A percentile compares a stretch with the other conserved stretches of the same genome.
Evolutionary conservation across 2,888 invertebrate species (phyloP).

Genomic region (Chromoteleia sp.): DNA sequence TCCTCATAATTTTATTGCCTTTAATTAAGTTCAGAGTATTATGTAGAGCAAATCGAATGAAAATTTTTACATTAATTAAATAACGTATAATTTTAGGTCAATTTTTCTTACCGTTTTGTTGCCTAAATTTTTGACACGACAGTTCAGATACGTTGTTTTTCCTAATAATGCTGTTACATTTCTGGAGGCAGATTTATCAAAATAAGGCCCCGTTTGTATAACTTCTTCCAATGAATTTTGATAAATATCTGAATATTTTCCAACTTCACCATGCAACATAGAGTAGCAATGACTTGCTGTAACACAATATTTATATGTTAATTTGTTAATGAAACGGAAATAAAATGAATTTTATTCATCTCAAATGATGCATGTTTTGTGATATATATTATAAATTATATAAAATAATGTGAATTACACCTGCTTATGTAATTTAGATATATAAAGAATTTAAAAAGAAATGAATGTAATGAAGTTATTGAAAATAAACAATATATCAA

Average conservation of each 20-base stretch:
- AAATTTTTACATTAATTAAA: background rate
- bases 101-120: constrained; percentile 92
- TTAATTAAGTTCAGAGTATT: constrained; percentile 17
- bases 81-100: background rate
- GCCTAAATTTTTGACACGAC: constrained; percentile 95
- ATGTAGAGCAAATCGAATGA: background rate
- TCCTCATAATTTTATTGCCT: background rate
- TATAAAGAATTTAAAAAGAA: too few relatives aligned
- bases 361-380: too few relatives aligned
- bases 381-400: too few relatives aligned
- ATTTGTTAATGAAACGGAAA: background rate
- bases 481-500: too few relatives aligned
- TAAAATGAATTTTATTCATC: background rate
- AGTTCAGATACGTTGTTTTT: constrained; percentile 95
- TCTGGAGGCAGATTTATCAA: constrained; percentile 90
- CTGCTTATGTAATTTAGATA: too few relatives aligned
- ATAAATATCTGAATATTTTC: constrained; percentile 83
- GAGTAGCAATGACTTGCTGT: constrained; percentile 79
- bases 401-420: too few relatives aligned
- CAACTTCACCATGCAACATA: constrained; percentile 77
- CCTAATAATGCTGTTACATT: constrained; percentile 93
- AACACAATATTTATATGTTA: constrained; percentile 68
- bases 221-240: constrained; percentile 84
- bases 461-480: too few relatives aligned
- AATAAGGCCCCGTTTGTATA: constrained; percentile 89